Evolutionary conservation across 2,113 vertebrate species (phyloP).

Genomic region (Panthera leo): DNA sequence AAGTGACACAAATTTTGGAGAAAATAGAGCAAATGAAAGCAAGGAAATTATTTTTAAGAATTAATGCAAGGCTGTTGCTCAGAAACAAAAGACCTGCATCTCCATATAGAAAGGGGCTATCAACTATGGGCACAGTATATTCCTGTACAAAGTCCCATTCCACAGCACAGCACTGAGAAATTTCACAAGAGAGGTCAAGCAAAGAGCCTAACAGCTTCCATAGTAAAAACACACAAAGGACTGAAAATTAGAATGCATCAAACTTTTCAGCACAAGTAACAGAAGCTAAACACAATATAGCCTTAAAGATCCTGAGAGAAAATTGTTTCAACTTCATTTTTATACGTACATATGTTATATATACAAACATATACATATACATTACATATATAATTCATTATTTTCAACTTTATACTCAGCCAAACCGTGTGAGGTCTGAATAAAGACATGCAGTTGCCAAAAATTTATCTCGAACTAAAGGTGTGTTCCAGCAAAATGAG

Average conservation of each 20-base stretch:
- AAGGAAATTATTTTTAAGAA: neutral
- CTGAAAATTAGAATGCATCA: neutral
- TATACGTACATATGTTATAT: neutral
- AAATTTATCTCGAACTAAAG: neutral
- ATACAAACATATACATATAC: neutral
- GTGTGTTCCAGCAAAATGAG: neutral
- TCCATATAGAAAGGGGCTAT: neutral
- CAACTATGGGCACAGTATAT: neutral
- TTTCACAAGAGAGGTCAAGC: neutral
- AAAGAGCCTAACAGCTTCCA: slow-evolving; percentile 1
- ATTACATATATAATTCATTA: neutral
- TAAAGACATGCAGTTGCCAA: neutral
- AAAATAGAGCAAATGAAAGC: neutral
- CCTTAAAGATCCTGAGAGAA: neutral
- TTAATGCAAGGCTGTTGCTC: neutral
- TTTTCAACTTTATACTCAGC: neutral
- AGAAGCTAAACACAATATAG: neutral
- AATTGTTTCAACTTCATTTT: slow-evolving; percentile 5
- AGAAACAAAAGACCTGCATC: neutral
- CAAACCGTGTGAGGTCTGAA: slow-evolving; percentile 12
- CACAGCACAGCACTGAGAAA: neutral
- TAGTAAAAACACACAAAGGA: neutral
- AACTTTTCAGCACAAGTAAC: neutral
- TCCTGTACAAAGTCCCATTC: neutral
- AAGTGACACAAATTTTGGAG: neutral